Evolutionary conservation across 2,113 vertebrate species (phyloP).

Genomic region (Tetrax tetrax): DNA sequence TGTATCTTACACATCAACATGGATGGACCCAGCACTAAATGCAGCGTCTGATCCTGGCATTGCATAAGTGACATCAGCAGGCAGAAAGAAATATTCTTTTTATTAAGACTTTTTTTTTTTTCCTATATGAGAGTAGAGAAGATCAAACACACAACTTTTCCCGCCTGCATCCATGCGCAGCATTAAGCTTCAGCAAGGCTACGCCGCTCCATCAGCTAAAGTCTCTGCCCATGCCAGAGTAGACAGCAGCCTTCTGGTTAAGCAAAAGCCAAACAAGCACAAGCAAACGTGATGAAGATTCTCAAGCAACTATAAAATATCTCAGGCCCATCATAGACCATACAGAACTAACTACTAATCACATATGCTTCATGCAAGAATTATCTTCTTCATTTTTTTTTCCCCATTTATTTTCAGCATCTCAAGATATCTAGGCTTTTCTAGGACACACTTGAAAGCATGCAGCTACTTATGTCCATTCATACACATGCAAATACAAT

Average conservation of each 20-base stretch:
- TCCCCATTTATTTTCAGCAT: neutral
- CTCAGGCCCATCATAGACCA: neutral
- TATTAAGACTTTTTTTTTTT: neutral
- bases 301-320: neutral
- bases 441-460: slow-evolving; percentile 27
- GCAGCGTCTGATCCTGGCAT: neutral
- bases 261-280: neutral
- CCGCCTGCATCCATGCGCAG: neutral
- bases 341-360: neutral
- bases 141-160: neutral
- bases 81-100: neutral
- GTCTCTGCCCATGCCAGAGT: neutral
- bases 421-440: slow-evolving; percentile 27
- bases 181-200: neutral
- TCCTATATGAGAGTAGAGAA: neutral
- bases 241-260: neutral
- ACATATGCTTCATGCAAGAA: neutral
- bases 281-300: neutral
- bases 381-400: neutral
- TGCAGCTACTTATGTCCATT: slow-evolving; percentile 27
- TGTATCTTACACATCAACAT: neutral
- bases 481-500: slow-evolving; percentile 29
- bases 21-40: neutral
- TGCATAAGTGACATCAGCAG: neutral
- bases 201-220: neutral